Conservation (phyloP, 2,797 vertebrate genomes). For the Sebastes iracundus region DNA sequence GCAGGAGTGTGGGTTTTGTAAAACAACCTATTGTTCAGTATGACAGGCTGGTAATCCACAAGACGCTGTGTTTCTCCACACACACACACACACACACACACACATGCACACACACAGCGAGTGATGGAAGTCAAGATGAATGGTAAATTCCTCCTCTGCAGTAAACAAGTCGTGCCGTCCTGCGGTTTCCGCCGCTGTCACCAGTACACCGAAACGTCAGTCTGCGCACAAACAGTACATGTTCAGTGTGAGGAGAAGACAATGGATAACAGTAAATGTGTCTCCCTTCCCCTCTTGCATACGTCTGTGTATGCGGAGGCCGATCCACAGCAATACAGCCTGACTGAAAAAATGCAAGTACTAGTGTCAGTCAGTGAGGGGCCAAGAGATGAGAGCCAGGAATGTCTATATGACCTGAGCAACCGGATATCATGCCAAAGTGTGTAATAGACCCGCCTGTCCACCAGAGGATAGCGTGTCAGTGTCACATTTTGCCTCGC, state of each 20-base stretch:
- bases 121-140: conserved; percentile 54
- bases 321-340: conserved; percentile 17
- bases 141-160: conserved; percentile 48
- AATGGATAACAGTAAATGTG: conserved; percentile 10
- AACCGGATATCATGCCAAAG: background rate
- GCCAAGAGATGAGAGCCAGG: background rate
- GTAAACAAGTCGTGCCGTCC: conserved; percentile 62
- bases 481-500: too few relatives aligned
- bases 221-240: conserved; percentile 47
- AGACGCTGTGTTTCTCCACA: conserved; percentile 35
- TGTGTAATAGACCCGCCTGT: too few relatives aligned
- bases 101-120: conserved; percentile 12
- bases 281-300: background rate
- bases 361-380: conserved; percentile 45
- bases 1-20: conserved; percentile 50
- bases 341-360: conserved; percentile 48
- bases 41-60: conserved; percentile 53
- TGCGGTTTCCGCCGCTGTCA: conserved; percentile 52
- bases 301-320: background rate
- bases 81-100: conserved; percentile 10
- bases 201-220: conserved; percentile 29
- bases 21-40: conserved; percentile 64
- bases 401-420: background rate
- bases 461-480: too few relatives aligned
- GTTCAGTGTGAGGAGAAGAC: conserved; percentile 43